Conservation (phyloP, 1,140 invertebrate species). For the Dufourea novaeangliae region DNA sequence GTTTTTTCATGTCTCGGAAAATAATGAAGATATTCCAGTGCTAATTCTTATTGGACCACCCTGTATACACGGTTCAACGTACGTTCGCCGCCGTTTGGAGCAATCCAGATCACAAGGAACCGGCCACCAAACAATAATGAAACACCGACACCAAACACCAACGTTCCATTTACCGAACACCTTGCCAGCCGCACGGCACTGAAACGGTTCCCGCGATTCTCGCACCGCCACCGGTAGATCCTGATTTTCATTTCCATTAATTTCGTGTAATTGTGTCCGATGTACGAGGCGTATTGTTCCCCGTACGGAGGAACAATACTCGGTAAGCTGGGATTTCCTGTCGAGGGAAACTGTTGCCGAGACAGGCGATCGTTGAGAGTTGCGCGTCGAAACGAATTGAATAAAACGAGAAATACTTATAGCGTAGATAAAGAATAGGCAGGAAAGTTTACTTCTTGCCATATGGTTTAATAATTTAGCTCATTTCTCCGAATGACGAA, state of each 20-base stretch:
- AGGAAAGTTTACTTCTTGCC: too few relatives aligned
- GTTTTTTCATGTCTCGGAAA: too few relatives aligned
- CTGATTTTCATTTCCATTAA: slow-evolving; percentile 67
- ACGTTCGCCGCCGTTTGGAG: slow-evolving; percentile 1
- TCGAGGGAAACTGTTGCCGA: too few relatives aligned
- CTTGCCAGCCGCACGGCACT: background rate
- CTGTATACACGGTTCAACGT: too few relatives aligned
- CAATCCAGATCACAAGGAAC: slow-evolving; percentile 34
- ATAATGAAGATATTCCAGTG: too few relatives aligned
- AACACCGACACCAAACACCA: too few relatives aligned
- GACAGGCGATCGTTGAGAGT: too few relatives aligned
- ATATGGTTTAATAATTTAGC: too few relatives aligned
- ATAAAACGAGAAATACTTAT: too few relatives aligned
- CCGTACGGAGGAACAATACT: slow-evolving; percentile 60
- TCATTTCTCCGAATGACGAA: too few relatives aligned
- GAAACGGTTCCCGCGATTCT: background rate
- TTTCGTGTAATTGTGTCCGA: slow-evolving; percentile 56
- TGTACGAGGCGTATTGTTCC: slow-evolving; percentile 52
- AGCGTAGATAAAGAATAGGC: too few relatives aligned
- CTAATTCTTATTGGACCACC: too few relatives aligned
- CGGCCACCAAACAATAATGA: slow-evolving; percentile 16
- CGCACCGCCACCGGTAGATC: slow-evolving; percentile 20
- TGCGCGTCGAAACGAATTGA: slow-evolving; percentile 57
- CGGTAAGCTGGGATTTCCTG: slow-evolving; percentile 41
- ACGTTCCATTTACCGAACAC: slow-evolving; percentile 26